Evolutionary conservation across 2,797 vertebrate genomes (phyloP).

Genomic region (Lacerta bilineata): DNA sequence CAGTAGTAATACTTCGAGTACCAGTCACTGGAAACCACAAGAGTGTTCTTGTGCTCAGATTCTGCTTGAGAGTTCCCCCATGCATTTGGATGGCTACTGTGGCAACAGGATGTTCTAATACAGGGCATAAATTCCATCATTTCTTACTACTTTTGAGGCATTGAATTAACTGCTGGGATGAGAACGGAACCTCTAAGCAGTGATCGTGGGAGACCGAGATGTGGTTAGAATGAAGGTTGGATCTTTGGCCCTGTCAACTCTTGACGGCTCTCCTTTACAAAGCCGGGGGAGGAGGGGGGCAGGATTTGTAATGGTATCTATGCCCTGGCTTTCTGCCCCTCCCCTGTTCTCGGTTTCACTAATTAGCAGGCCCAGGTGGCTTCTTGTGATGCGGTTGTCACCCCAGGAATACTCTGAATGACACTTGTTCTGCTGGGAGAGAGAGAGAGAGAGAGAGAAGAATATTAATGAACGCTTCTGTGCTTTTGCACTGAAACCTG

Average conservation of each 20-base stretch:
- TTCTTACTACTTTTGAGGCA: not conserved
- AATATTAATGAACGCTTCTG: not conserved
- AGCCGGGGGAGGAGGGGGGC: not conserved
- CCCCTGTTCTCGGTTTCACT: constrained; percentile 3
- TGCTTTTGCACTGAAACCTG: not conserved
- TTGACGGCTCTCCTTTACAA: not conserved
- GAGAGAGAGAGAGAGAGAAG: too few relatives aligned
- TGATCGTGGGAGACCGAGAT: not conserved
- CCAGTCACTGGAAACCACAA: too few relatives aligned
- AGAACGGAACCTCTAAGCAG: not conserved
- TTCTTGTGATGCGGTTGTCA: constrained; percentile 16
- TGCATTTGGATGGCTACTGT: too few relatives aligned
- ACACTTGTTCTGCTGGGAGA: constrained; percentile 28
- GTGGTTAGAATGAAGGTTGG: not conserved
- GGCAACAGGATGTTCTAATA: too few relatives aligned
- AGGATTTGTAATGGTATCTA: not conserved
- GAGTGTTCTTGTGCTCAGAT: too few relatives aligned
- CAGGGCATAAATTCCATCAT: not conserved
- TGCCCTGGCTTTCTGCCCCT: not conserved
- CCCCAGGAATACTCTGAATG: constrained; percentile 15
- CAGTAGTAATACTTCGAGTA: too few relatives aligned
- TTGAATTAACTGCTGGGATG: not conserved
- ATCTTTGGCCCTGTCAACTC: not conserved
- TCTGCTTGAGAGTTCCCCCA: too few relatives aligned
- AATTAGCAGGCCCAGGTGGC: constrained; percentile 16